A percentile compares a stretch with the other conserved stretches of the same genome.
Conservation (phyloP, 2,888 invertebrate genomes). For the Lordiphosa andalusiaca region DNA sequence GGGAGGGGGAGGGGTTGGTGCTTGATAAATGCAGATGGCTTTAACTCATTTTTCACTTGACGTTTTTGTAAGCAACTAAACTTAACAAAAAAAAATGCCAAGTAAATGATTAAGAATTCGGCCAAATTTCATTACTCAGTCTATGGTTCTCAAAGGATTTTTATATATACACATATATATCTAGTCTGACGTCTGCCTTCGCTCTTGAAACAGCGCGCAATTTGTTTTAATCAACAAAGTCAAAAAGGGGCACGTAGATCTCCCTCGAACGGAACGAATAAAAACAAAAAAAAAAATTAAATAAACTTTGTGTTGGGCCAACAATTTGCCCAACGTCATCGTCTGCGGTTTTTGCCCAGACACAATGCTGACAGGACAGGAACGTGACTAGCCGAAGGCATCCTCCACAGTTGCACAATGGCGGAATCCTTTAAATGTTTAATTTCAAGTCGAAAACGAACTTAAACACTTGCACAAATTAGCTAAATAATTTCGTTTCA, state of each 20-base stretch:
- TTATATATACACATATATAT: too few relatives aligned
- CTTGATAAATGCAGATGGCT: slow-evolving; percentile 48
- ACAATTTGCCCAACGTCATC: slow-evolving; percentile 58
- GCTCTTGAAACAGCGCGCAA: slow-evolving; percentile 64
- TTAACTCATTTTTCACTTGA: slow-evolving; percentile 48
- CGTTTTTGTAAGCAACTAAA: slow-evolving; percentile 2
- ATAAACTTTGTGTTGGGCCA: slow-evolving; percentile 69
- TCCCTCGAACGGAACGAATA: slow-evolving; percentile 24
- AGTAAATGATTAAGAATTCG: too few relatives aligned
- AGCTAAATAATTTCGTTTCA: slow-evolving; percentile 14
- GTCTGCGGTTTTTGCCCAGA: slow-evolving; percentile 46
- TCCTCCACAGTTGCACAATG: slow-evolving; percentile 9
- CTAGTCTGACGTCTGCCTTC: slow-evolving; percentile 31
- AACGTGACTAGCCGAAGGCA: slow-evolving; percentile 22
- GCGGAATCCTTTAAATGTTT: slow-evolving; percentile 61
- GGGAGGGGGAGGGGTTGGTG: too few relatives aligned
- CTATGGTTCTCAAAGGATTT: too few relatives aligned
- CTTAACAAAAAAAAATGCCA: too few relatives aligned
- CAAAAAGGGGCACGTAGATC: slow-evolving; percentile 52
- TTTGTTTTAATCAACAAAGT: slow-evolving; percentile 74
- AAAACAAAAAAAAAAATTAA: slow-evolving; percentile 61
- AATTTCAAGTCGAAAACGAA: slow-evolving; percentile 55
- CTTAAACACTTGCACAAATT: slow-evolving; percentile 13
- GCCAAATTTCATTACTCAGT: too few relatives aligned
- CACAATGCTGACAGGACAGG: slow-evolving; percentile 48